Conservation (phyloP, 2,113 vertebrate genomes). For the Antechinus flavipes region DNA sequence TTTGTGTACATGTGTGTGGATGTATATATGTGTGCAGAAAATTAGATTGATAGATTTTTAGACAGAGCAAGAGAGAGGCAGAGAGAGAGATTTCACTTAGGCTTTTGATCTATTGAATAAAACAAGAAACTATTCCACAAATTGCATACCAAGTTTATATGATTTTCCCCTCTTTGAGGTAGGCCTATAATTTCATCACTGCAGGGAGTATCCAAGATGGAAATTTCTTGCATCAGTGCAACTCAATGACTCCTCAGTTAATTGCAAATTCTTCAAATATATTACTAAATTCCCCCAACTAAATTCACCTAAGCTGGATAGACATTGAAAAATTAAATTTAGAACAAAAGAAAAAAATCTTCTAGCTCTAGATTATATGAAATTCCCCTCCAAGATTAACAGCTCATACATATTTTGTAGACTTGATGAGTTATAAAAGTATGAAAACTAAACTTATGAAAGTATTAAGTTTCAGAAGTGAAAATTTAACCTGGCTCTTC, state of each 20-base stretch:
- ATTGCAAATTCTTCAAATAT: not conserved
- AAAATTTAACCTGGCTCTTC: not conserved
- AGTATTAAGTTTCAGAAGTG: not conserved
- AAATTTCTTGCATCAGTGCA: not conserved
- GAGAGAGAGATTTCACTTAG: not conserved
- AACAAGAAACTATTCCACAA: constrained; percentile 35
- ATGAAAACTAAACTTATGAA: not conserved
- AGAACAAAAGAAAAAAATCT: not conserved
- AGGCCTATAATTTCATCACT: not conserved
- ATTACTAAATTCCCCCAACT: not conserved
- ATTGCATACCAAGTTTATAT: constrained; percentile 5
- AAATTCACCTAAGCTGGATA: not conserved
- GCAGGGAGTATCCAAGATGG: not conserved
- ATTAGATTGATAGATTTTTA: too few relatives aligned
- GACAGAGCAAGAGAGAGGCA: too few relatives aligned
- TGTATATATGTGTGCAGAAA: too few relatives aligned
- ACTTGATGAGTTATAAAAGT: too few relatives aligned
- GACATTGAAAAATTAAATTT: not conserved
- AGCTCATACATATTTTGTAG: not conserved
- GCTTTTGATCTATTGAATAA: constrained; percentile 26
- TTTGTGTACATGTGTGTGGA: too few relatives aligned
- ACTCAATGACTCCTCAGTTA: not conserved
- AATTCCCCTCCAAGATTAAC: not conserved
- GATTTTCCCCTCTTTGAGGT: not conserved
- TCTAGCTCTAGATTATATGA: not conserved